phyloP scores from a whole-genome alignment of 1,140 invertebrate genomes.

The Triops longicaudatus region DNA sequence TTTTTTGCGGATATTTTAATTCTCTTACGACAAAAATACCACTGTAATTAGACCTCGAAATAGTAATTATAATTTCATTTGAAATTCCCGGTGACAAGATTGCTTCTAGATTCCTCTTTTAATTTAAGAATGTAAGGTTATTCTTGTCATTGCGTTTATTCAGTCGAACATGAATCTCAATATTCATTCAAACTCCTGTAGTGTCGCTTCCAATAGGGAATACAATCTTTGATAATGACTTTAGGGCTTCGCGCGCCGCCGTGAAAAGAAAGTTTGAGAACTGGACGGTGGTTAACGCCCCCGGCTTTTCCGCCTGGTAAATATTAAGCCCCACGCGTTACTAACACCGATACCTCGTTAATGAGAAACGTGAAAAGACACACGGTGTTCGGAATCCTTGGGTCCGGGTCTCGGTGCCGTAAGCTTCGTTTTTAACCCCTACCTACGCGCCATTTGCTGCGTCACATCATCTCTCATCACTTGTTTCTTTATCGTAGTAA shows the following conservation, averaged over 20 bases:
- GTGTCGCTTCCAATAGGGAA: background rate
- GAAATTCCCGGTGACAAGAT: no score
- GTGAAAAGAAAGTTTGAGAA: background rate
- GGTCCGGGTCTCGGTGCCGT: background rate
- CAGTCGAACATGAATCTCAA: no score
- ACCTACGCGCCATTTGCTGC: background rate
- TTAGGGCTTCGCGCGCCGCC: background rate
- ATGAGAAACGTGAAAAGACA: conserved; percentile 2
- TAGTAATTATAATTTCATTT: no score
- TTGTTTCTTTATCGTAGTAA: background rate
- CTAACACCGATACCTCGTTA: background rate
- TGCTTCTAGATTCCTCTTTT: no score
- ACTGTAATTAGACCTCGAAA: no score
- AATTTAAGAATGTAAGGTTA: no score
- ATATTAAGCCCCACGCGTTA: background rate
- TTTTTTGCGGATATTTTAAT: background rate
- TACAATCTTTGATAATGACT: background rate
- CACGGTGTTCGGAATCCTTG: background rate
- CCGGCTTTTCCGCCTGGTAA: background rate
- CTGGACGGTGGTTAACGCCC: background rate
- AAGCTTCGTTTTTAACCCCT: background rate
- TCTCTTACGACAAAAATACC: no score
- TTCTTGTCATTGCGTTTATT: no score
- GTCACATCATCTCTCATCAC: background rate
- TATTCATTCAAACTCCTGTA: no score